phyloP scores from a whole-genome alignment of 2,113 vertebrate genomes.

The Phyllopteryx taeniolatus region DNA sequence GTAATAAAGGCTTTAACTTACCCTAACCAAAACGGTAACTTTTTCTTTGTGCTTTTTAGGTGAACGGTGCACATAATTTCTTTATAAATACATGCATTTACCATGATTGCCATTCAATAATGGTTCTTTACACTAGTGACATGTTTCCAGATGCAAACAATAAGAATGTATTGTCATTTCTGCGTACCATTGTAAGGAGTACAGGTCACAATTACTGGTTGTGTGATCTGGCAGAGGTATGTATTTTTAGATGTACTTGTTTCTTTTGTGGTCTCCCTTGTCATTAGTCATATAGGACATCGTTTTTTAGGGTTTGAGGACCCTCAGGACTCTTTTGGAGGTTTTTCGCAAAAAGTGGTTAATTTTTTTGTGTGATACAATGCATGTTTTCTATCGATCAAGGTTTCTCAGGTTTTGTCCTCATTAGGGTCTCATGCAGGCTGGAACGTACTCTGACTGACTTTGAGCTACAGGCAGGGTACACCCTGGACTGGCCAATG shows the following conservation, averaged over 20 bases:
- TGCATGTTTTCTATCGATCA: background rate
- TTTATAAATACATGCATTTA: no score
- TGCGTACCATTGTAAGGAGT: background rate
- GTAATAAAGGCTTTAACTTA: no score
- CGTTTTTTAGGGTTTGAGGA: background rate
- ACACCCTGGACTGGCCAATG: background rate
- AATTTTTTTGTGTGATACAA: no score
- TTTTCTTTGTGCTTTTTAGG: no score
- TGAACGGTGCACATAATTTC: no score
- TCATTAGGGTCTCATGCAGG: background rate
- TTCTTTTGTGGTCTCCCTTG: background rate
- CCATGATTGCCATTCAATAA: no score
- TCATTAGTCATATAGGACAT: no score
- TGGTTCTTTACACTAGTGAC: background rate
- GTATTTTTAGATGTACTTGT: background rate
- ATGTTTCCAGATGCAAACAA: background rate
- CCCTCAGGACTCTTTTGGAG: background rate
- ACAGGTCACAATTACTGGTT: background rate
- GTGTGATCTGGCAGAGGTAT: background rate
- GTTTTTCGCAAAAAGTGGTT: no score
- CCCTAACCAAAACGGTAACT: no score
- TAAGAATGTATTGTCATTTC: background rate
- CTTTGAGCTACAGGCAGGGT: background rate
- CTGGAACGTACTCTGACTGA: background rate
- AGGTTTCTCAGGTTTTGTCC: no score